Evolutionary conservation across 2,888 invertebrate genomes (phyloP).

Genomic region (Drosophila eohydei): DNA sequence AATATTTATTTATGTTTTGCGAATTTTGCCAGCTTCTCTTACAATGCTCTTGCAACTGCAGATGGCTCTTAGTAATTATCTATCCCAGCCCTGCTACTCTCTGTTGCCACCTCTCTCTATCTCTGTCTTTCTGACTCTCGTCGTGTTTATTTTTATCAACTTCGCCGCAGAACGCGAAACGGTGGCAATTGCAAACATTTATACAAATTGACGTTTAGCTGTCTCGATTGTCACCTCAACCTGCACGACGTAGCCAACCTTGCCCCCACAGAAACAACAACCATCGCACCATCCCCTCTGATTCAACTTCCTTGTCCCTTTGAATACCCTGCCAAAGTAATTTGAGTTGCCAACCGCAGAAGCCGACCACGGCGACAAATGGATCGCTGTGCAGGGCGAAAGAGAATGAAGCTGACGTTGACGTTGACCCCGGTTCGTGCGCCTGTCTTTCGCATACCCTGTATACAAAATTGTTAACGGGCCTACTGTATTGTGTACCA

Average conservation of each 20-base stretch:
- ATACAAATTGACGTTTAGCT: conserved; percentile 71
- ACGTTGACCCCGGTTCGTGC: conserved; percentile 22
- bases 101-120: neutral
- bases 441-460: conserved; percentile 33
- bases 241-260: conserved; percentile 37
- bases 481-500: too few species aligned
- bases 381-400: neutral
- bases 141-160: conserved; percentile 52
- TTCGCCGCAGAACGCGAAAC: conserved; percentile 36
- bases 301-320: neutral
- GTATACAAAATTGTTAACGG: neutral
- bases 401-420: conserved; percentile 5
- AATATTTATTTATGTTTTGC: conserved; percentile 65
- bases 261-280: conserved; percentile 1
- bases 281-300: too few species aligned
- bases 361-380: conserved; percentile 13
- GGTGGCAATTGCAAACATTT: conserved; percentile 63
- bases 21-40: conserved; percentile 6
- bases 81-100: neutral
- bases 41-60: conserved; percentile 1
- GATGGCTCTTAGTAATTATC: neutral
- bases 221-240: conserved; percentile 61
- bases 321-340: conserved; percentile 32
- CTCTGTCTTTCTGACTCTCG: neutral
- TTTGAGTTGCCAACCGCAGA: conserved; percentile 56